Evolutionary conservation across 1,140 invertebrate species (phyloP).

Genomic region (Plodia interpunctella): DNA sequence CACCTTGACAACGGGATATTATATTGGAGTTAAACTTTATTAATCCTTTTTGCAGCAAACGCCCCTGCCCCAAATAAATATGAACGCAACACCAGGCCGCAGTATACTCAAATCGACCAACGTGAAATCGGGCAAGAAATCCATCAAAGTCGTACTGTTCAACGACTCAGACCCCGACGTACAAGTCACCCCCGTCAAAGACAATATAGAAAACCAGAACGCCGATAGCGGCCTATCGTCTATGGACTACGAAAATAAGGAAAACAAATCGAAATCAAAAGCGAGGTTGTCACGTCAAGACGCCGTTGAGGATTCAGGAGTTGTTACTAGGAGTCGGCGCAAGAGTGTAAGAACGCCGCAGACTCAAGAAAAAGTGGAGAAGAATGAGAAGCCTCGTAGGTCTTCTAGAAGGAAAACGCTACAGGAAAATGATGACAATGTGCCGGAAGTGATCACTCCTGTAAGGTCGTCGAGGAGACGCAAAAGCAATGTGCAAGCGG

Average conservation of each 20-base stretch:
- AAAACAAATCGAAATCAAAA: constrained; percentile 18
- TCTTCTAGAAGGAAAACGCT: constrained; percentile 30
- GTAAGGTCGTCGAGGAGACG: constrained; percentile 21
- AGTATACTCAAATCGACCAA: constrained; percentile 51
- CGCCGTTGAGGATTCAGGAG: constrained; percentile 37
- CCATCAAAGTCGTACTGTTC: constrained; percentile 53
- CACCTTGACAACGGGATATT: too few species aligned
- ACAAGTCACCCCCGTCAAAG: constrained; percentile 12
- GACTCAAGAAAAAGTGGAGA: constrained; percentile 16
- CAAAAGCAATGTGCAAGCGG: constrained; percentile 19
- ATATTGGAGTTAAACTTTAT: too few species aligned
- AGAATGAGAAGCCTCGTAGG: constrained; percentile 15
- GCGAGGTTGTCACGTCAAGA: constrained; percentile 35
- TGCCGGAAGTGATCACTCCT: constrained; percentile 9
- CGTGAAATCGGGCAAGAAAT: constrained; percentile 37
- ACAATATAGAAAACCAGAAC: constrained; percentile 3
- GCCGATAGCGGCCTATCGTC: constrained; percentile 24
- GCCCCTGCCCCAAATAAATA: constrained; percentile 40
- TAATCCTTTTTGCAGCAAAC: constrained; percentile 33
- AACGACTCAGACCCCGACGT: constrained; percentile 32
- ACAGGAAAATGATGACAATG: constrained; percentile 18
- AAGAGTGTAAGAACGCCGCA: constrained; percentile 33
- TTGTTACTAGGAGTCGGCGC: constrained; percentile 44
- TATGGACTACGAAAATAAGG: constrained; percentile 31
- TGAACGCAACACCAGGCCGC: constrained; percentile 46